Base-by-base conservation (phyloP, 2,797 vertebrate species). In the Propithecus perrieri region DNA sequence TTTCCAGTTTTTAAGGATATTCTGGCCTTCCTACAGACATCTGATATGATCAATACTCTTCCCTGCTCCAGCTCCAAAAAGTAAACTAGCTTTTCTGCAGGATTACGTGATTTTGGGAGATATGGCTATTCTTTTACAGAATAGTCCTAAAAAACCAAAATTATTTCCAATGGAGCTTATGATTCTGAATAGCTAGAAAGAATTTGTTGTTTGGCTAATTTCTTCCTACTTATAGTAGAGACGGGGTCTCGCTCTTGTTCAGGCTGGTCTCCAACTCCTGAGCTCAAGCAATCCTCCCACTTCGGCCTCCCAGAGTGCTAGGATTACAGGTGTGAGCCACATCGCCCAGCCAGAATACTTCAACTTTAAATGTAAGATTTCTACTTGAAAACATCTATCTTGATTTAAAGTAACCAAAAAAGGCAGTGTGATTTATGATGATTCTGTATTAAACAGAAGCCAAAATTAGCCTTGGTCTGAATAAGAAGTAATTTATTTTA, bases 401-500 rank as follows among this genome's bases (percentile, higher is more conserved):
- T 71, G 65, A 84, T 57, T 92, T 81, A 71, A 86, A 95, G 79
- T 63, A 85, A 94, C 38, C 24, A 50, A 87, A 94, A 89, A 94
- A 85, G 33, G 24, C 41, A 50, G 12, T 76, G 15, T 65, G 26
- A 59, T 46, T 94, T 83, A 83, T 2, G 30, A 59, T 59, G 28
- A 61, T 14, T 65, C 74, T 3, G 59, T 71, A 75, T 83, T 81
- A 96, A 91, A 78, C 26, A 93, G 74, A 85, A 63, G 46, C 41
- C 30, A 78, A 85, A 89, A 91, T 80, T 38, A 78, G 24, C 50
- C 35, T 93, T 35, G 22, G 50, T 61, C 46, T 89, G 63, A 89
- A 92, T 81, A 85, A 96, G 69, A n/a, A 28, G 63, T 57, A 96
- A 94, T 80, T 92, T 35, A 89, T 84, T 86, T 89, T 18, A 93